Conservation (phyloP, 2,888 invertebrate genomes). For the Scaptomyza parva region DNA sequence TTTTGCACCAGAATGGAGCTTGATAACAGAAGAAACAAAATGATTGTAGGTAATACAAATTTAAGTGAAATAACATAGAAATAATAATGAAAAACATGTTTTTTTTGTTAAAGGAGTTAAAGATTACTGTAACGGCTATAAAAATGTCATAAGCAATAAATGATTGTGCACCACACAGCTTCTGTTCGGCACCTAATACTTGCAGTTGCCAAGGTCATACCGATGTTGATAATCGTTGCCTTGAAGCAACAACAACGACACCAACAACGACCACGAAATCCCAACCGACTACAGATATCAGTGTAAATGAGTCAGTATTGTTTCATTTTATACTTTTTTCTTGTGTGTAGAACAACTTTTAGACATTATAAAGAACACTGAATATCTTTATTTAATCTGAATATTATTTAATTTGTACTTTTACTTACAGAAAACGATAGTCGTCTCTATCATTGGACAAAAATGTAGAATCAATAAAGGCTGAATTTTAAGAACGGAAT, state of each 20-base stretch:
- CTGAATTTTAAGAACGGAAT: neutral
- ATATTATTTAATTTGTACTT: no score
- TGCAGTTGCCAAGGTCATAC: slow-evolving; percentile 7
- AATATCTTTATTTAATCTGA: no score
- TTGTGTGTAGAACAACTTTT: no score
- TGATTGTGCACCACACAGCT: slow-evolving; percentile 3
- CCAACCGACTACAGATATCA: neutral
- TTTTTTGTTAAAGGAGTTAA: neutral
- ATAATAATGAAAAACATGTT: neutral
- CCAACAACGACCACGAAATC: neutral
- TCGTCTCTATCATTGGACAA: neutral
- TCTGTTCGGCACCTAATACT: slow-evolving; percentile 16
- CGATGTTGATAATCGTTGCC: neutral
- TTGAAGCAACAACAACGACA: no score
- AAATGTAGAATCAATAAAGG: neutral
- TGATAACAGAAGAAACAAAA: no score
- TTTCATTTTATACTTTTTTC: no score
- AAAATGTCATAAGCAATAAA: fast-evolving
- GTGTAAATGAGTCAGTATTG: neutral
- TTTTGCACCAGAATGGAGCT: no score
- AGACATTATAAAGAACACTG: no score
- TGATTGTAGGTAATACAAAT: neutral
- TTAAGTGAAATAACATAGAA: neutral
- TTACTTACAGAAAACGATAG: neutral
- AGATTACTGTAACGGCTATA: slow-evolving; percentile 11